Conservation (phyloP, 2,797 vertebrate species). For the Amphiprion clarkii region DNA sequence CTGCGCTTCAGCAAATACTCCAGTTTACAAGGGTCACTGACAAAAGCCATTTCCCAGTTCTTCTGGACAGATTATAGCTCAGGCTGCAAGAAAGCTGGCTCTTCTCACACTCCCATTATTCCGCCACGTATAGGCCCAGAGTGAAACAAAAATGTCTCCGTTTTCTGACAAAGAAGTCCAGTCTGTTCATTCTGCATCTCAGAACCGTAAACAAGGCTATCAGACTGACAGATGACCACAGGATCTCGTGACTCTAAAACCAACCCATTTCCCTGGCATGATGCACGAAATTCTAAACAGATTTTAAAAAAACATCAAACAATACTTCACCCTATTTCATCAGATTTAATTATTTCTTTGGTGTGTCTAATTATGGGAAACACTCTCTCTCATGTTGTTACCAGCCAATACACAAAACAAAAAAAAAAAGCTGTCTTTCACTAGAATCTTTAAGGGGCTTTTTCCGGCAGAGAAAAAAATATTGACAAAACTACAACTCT, state of each 20-base stretch:
- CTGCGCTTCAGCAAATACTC: constrained; percentile 70
- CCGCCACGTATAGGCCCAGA: background rate
- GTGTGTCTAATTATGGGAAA: constrained; percentile 5
- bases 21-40: constrained; percentile 72
- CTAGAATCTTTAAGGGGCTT: background rate
- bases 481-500: background rate
- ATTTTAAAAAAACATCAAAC: background rate
- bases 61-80: constrained; percentile 14
- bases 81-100: constrained; percentile 1
- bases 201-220: constrained; percentile 53
- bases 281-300: constrained; percentile 12
- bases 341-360: constrained; percentile 32
- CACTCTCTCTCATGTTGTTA: background rate
- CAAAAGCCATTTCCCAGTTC: constrained; percentile 72
- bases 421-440: background rate
- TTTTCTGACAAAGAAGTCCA: constrained; percentile 53
- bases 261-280: constrained; percentile 49
- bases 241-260: constrained; percentile 71
- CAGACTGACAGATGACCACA: constrained; percentile 41
- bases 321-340: constrained; percentile 13
- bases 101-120: constrained; percentile 32
- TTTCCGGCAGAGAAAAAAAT: background rate
- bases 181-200: constrained; percentile 59
- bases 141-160: constrained; percentile 13
- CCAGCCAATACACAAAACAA: background rate